Evolutionary conservation across 2,888 invertebrate genomes (phyloP).

Genomic region (Nebria salina): DNA sequence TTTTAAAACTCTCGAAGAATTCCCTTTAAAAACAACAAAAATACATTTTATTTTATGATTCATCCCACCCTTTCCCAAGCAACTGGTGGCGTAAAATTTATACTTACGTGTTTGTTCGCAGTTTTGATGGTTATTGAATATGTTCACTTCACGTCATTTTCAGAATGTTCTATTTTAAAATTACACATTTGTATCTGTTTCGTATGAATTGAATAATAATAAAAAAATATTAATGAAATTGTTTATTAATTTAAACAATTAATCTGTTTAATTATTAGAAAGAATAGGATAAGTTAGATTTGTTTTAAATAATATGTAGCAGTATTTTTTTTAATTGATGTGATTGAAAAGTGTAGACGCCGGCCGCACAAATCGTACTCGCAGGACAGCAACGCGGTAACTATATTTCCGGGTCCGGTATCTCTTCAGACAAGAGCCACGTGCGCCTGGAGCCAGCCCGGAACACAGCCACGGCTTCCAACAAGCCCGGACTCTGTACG

Average conservation of each 20-base stretch:
- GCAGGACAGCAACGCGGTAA: slow-evolving; percentile 25
- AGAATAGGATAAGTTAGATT: not conserved
- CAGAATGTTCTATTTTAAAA: not conserved
- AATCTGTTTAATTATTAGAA: too few relatives aligned
- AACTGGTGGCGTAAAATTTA: not conserved
- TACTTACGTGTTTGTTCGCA: not conserved
- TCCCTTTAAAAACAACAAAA: too few relatives aligned
- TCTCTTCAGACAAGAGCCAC: slow-evolving; percentile 1
- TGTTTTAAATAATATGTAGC: not conserved
- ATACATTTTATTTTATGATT: too few relatives aligned
- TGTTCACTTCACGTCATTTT: not conserved
- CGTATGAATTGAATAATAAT: not conserved
- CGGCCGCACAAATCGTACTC: not conserved
- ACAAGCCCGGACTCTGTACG: slow-evolving; percentile 25
- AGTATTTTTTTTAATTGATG: not conserved
- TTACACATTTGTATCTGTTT: not conserved
- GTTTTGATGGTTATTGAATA: not conserved
- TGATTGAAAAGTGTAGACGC: not conserved
- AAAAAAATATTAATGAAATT: not conserved
- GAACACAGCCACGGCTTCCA: slow-evolving; percentile 31
- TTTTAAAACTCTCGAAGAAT: too few relatives aligned
- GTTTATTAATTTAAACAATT: not conserved
- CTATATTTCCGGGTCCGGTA: slow-evolving; percentile 38
- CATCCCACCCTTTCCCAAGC: too few relatives aligned
- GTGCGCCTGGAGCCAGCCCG: slow-evolving; percentile 29